phyloP scores from a whole-genome alignment of 1,140 invertebrate species.

The Drosophila mauritiana region DNA sequence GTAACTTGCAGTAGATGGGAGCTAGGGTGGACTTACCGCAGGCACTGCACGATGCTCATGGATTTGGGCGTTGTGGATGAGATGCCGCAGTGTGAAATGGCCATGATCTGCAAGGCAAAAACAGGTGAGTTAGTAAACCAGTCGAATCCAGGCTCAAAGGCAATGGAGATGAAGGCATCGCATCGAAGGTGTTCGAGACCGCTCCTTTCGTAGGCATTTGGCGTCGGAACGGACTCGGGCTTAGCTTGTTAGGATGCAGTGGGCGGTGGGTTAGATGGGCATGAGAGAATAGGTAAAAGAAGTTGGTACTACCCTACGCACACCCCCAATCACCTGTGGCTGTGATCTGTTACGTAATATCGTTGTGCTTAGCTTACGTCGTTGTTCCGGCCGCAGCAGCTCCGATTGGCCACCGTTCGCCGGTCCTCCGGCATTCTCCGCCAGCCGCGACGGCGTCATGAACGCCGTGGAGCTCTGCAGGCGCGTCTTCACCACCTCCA shows the following conservation, averaged over 20 bases:
- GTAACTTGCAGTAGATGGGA: not conserved
- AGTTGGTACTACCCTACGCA: constrained; percentile 84
- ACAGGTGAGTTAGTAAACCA: not conserved
- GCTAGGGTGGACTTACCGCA: constrained; percentile 85
- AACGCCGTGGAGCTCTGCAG: constrained; percentile 95
- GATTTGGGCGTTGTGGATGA: constrained; percentile 84
- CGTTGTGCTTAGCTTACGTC: constrained; percentile 84
- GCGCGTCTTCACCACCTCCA: constrained; percentile 99
- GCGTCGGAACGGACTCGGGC: not conserved
- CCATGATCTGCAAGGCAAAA: constrained; percentile 85
- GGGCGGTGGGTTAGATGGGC: constrained; percentile 20
- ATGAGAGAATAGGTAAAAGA: constrained; percentile 64
- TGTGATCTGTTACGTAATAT: constrained; percentile 85
- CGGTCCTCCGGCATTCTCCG: constrained; percentile 71
- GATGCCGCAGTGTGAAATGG: constrained; percentile 88
- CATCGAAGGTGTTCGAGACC: constrained; percentile 2
- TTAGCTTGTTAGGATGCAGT: constrained; percentile 24
- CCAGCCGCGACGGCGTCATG: constrained; percentile 86
- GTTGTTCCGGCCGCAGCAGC: constrained; percentile 82
- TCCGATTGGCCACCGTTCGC: constrained; percentile 71
- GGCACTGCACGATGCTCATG: constrained; percentile 89
- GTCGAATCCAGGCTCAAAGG: too few species aligned
- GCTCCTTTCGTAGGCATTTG: not conserved
- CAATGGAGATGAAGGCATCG: constrained; percentile 39
- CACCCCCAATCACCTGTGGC: constrained; percentile 85